A percentile compares a stretch with the other conserved stretches of the same genome.
Evolutionary conservation across 2,888 invertebrate genomes (phyloP).

Genomic region (Melinaea marsaeus): DNA sequence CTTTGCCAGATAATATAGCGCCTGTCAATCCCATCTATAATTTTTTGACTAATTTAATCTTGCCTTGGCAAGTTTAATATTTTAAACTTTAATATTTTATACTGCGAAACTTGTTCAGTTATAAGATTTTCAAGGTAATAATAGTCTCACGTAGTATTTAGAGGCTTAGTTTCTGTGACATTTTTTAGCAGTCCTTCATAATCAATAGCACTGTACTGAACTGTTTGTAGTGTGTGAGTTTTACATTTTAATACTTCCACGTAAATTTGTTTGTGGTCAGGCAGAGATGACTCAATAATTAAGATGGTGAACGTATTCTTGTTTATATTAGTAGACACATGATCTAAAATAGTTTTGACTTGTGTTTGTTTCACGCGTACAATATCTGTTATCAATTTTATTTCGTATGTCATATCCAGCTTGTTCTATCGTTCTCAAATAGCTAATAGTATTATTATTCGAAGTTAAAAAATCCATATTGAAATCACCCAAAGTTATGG

Average conservation of each 20-base stretch:
- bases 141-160: background rate
- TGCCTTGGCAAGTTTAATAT: conserved; percentile 9
- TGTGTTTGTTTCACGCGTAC: conserved; percentile 28
- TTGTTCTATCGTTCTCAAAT: conserved; percentile 6
- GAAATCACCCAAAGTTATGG: conserved; percentile 27
- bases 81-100: conserved; percentile 20
- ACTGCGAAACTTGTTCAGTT: conserved; percentile 1
- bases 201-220: conserved; percentile 17
- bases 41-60: no score
- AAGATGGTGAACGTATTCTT: conserved; percentile 30
- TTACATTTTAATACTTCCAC: conserved; percentile 20
- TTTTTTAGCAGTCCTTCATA: background rate
- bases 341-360: conserved; percentile 34
- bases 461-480: conserved; percentile 13
- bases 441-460: background rate
- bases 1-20: conserved; percentile 17
- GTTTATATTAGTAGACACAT: conserved; percentile 30
- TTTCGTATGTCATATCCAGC: conserved; percentile 27
- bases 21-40: conserved; percentile 14
- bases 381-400: conserved; percentile 26
- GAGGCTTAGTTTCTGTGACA: background rate
- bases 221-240: conserved; percentile 4
- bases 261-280: conserved; percentile 35
- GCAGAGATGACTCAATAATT: conserved; percentile 29
- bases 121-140: conserved; percentile 9